Percentiles rank a stretch among this genome's conserved stretches.
These are phyloP conservation scores for Melanogrammus aeglefinus DNA, from an alignment of 2,797 vertebrate genomes.

Conservation along the genomic window DNA sequence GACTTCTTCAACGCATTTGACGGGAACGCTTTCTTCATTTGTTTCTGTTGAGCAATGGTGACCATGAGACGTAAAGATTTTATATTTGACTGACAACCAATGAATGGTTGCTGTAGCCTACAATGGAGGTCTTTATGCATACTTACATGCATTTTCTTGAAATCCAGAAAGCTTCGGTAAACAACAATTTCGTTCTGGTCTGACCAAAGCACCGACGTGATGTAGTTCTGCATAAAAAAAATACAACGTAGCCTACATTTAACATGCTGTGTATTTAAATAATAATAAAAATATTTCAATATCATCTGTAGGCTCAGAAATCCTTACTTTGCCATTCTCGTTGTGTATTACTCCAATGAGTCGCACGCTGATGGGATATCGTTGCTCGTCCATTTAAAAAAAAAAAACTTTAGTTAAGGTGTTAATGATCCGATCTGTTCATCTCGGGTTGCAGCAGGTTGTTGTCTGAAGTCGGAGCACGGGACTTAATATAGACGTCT, in stretches of 20 bases:
- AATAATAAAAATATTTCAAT: too few relatives aligned
- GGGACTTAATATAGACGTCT: not conserved
- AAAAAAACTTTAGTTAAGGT: not conserved
- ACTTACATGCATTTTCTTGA: conserved; percentile 72
- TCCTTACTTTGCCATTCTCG: conserved; percentile 65
- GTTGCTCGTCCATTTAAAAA: conserved; percentile 49
- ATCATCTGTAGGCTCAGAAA: not conserved
- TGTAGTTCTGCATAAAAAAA: conserved; percentile 62
- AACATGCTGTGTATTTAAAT: not conserved
- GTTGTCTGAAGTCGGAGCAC: not conserved
- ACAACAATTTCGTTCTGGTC: conserved; percentile 70
- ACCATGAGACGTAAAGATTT: not conserved
- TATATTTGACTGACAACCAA: too few relatives aligned
- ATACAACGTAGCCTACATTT: not conserved
- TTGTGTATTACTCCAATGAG: conserved; percentile 72
- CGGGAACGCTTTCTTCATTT: conserved; percentile 69
- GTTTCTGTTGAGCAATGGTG: conserved; percentile 50
- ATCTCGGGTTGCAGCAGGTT: not conserved
- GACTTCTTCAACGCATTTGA: conserved; percentile 53
- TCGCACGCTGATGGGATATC: conserved; percentile 59
- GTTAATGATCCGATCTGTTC: too few relatives aligned
- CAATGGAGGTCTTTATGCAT: not conserved
- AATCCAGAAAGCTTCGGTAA: conserved; percentile 71
- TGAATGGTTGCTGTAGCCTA: not conserved
- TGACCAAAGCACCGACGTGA: conserved; percentile 75